Conservation (phyloP, 2,888 invertebrate genomes). For the Diarsia dahlii region DNA sequence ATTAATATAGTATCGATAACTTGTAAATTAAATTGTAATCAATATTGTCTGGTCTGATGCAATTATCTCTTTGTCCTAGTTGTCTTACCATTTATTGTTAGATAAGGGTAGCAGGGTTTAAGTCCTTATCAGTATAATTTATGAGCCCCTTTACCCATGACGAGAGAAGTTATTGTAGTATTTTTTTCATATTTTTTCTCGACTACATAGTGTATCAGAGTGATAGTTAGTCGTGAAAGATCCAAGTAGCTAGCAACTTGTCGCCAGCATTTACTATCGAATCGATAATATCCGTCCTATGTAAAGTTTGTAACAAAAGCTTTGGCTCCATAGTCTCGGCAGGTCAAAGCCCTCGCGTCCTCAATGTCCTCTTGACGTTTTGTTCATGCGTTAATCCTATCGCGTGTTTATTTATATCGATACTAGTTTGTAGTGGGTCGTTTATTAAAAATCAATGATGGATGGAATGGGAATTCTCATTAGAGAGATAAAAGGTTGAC, state of each 20-base stretch:
- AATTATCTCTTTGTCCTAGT: background rate
- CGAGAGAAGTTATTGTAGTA: background rate
- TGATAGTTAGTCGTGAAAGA: slow-evolving; percentile 12
- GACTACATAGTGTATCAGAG: too few relatives aligned
- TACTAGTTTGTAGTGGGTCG: slow-evolving; percentile 46
- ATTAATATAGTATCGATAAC: too few relatives aligned
- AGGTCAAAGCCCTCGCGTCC: slow-evolving; percentile 64
- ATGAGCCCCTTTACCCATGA: background rate
- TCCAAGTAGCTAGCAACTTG: background rate
- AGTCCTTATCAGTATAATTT: slow-evolving; percentile 15
- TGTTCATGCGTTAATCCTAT: slow-evolving; percentile 55
- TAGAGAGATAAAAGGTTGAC: slow-evolving; percentile 20
- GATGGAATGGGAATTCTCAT: slow-evolving; percentile 1
- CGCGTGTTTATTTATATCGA: slow-evolving; percentile 59
- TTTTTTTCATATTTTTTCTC: too few relatives aligned
- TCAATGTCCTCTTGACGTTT: slow-evolving; percentile 58
- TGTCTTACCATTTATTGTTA: slow-evolving; percentile 7
- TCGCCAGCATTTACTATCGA: background rate
- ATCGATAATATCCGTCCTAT: slow-evolving; percentile 21
- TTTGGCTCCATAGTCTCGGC: slow-evolving; percentile 33
- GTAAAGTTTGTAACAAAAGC: slow-evolving; percentile 29
- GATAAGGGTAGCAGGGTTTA: background rate
- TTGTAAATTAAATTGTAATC: background rate
- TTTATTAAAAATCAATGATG: slow-evolving; percentile 33
- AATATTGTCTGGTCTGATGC: background rate